Percentiles rank a stretch among this genome's conserved stretches.
These are phyloP conservation scores for Prosapia bicincta DNA, from an alignment of 2,888 invertebrate genomes.

Conservation along the genomic window DNA sequence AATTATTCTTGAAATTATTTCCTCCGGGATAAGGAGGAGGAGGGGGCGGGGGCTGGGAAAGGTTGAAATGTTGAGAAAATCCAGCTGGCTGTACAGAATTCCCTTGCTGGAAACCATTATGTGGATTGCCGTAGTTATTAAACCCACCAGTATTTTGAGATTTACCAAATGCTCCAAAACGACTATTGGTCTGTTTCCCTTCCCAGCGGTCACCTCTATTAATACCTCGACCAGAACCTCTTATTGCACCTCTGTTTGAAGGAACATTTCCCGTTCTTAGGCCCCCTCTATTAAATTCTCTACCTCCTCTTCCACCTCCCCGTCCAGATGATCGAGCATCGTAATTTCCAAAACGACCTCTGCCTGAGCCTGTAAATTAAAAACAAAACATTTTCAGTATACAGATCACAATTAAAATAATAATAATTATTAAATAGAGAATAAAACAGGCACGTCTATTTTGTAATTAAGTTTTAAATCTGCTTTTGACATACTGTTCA, in stretches of 20 bases:
- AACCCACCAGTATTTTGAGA: background rate
- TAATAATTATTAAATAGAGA: too few relatives aligned
- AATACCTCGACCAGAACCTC: background rate
- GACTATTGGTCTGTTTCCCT: background rate
- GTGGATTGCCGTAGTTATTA: background rate
- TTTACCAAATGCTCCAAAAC: background rate
- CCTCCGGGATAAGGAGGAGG: conserved; percentile 4
- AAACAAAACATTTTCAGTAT: background rate
- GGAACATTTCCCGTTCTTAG: background rate
- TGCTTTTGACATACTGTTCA: too few relatives aligned
- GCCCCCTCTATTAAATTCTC: background rate
- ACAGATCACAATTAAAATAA: too few relatives aligned
- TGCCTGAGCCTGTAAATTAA: background rate
- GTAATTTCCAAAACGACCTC: conserved; percentile 3
- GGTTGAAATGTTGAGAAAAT: conserved; percentile 6
- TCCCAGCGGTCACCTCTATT: background rate
- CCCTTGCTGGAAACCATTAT: conserved; percentile 10
- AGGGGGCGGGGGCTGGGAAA: conserved; percentile 19
- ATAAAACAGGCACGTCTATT: too few relatives aligned
- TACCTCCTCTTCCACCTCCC: background rate
- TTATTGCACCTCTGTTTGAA: background rate
- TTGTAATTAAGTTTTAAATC: too few relatives aligned
- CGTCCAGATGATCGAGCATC: background rate
- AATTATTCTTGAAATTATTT: background rate
- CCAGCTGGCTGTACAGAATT: background rate